Conservation (phyloP, 2,888 invertebrate species). For the Rhogogaster chlorosoma region DNA sequence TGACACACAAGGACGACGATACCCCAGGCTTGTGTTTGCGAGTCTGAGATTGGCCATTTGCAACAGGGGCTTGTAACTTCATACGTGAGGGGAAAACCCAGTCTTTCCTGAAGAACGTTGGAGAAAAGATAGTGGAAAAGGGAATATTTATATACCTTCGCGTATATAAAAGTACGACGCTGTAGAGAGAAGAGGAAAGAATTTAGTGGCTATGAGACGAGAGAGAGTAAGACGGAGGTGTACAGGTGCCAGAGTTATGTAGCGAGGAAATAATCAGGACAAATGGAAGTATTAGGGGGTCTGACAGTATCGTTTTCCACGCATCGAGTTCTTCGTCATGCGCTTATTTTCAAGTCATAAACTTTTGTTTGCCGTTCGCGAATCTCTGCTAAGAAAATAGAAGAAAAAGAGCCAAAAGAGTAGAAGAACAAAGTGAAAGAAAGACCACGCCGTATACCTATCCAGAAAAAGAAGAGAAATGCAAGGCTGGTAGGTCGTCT, state of each 20-base stretch:
- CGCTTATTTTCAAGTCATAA: slow-evolving; percentile 47
- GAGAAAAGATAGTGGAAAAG: slow-evolving; percentile 9
- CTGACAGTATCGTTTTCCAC: slow-evolving; percentile 49
- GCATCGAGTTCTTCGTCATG: slow-evolving; percentile 40
- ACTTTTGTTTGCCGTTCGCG: slow-evolving; percentile 9
- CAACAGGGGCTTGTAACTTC: slow-evolving; percentile 35
- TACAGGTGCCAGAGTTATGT: slow-evolving; percentile 47
- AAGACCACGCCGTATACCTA: background rate
- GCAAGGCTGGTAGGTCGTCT: background rate
- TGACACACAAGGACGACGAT: slow-evolving; percentile 11
- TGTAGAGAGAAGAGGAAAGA: slow-evolving; percentile 12
- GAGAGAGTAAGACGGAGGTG: slow-evolving; percentile 21
- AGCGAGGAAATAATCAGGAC: slow-evolving; percentile 48
- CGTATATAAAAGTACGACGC: slow-evolving; percentile 35
- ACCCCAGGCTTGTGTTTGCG: background rate
- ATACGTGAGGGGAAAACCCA: slow-evolving; percentile 6
- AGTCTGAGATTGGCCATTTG: slow-evolving; percentile 46
- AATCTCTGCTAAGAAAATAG: background rate
- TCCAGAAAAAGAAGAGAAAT: background rate
- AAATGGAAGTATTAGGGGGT: slow-evolving; percentile 44
- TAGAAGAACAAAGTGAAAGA: background rate
- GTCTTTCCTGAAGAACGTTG: background rate
- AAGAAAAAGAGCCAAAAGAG: background rate
- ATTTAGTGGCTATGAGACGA: slow-evolving; percentile 36
- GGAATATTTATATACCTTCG: slow-evolving; percentile 45